phyloP scores from a whole-genome alignment of 2,113 vertebrate genomes.

The Pycnonotus jocosus region DNA sequence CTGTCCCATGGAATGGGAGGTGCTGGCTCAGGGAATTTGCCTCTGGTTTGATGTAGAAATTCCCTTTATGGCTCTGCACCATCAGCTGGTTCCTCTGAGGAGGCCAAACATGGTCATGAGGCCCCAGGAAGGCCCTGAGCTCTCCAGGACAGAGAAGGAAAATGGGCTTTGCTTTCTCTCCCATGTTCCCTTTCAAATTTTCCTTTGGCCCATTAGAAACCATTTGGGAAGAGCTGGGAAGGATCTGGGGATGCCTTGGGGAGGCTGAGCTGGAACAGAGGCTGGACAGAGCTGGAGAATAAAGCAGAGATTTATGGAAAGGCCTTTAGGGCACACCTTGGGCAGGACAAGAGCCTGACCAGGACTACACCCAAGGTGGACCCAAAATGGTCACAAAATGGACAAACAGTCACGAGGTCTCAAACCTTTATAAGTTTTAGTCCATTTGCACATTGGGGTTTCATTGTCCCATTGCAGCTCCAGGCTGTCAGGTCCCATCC shows the following conservation, averaged over 20 bases:
- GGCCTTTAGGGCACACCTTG: neutral
- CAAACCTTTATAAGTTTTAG: neutral
- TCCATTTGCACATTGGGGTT: neutral
- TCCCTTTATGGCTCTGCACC: neutral
- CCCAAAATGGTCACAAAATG: neutral
- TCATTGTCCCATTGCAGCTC: neutral
- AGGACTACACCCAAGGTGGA: neutral
- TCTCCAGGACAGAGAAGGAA: neutral
- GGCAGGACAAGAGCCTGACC: neutral
- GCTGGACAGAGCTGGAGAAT: neutral
- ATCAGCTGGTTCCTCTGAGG: neutral
- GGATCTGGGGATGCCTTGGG: neutral
- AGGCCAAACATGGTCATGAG: neutral
- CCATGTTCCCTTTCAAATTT: neutral
- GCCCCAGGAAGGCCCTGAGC: accelerated
- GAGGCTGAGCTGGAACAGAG: neutral
- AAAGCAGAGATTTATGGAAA: neutral
- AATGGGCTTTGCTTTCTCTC: neutral
- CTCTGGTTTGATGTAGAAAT: neutral
- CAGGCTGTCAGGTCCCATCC: neutral
- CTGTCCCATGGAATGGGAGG: neutral
- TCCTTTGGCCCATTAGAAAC: neutral
- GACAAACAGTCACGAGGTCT: neutral
- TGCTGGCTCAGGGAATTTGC: neutral
- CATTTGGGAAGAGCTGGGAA: neutral